Base-by-base conservation (phyloP, 1,140 invertebrate genomes). In the Rhagoletis zephyria region DNA sequence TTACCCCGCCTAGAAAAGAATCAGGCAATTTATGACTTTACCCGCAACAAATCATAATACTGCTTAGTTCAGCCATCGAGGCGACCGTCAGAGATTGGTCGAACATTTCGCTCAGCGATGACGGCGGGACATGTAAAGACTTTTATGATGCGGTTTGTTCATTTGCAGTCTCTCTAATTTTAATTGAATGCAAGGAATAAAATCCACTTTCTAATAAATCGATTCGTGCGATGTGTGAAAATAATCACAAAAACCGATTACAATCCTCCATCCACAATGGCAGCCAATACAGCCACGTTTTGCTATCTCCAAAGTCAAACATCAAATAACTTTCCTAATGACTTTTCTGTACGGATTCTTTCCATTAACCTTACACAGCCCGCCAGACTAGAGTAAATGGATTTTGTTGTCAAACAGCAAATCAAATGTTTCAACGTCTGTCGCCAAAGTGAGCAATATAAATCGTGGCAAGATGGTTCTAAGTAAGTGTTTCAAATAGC, bases 321-420 rank as follows among this genome's bases (percentile, higher is more conserved):
- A 42, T 4, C 30, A 48, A 30, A 56, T 7, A 74, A 74, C 67
- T 74, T 45, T 74, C 67, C 40, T 40, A 74, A 74, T 19, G 30
- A 60, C 65, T 65, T 7, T 65, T 40, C 3, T 40, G 65, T 1
- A 45, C 65, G 12, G 40, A 45, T 74, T 74, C 67, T 74, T 48
- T 45, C 42, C 67, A 74, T 74, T 74, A 74, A 45, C 67, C 67
- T 74, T 74, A 45, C 67, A 74, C 5, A 74, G 67, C 45, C 10
- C 67, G 40, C 42, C 45, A 74, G 45, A 45, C 40, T 74, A 42
- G 67, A 74, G 67, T 74, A 74, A 74, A 45, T 74, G 42, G 67
- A 74, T 45, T 45, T 74, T 74, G 67, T 74, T 74, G 67, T 48
- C 67, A 74, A 12, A 7, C 67, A 74, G 45, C 67, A 48, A 74